These are phyloP conservation scores for Rhingia campestris DNA, from an alignment of 2,888 invertebrate genomes.

Conservation along the genomic window DNA sequence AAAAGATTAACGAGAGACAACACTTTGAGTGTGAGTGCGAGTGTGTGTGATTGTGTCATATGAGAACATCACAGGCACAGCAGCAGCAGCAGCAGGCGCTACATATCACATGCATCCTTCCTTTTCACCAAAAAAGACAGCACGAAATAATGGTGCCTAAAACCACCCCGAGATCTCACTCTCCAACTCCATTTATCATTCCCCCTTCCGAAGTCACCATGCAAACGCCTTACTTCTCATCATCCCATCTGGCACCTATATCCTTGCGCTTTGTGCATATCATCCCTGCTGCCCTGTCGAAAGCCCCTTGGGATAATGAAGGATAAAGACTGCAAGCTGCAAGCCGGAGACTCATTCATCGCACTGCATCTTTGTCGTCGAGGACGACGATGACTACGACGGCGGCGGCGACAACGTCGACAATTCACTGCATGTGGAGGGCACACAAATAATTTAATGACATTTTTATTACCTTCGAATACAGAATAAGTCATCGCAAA, in stretches of 20 bases:
- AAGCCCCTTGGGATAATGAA: constrained; percentile 63
- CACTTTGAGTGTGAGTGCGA: constrained; percentile 17
- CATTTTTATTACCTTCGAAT: constrained; percentile 73
- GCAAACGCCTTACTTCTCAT: constrained; percentile 58
- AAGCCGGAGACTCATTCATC: constrained; percentile 64
- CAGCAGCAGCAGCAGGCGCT: constrained; percentile 33
- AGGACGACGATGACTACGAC: constrained; percentile 24
- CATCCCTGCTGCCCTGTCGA: constrained; percentile 53
- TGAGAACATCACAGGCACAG: constrained; percentile 5
- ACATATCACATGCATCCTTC: constrained; percentile 60
- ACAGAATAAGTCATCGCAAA: constrained; percentile 72
- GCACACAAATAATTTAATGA: constrained; percentile 72
- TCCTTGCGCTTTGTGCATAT: constrained; percentile 47
- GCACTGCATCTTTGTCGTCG: constrained; percentile 66
- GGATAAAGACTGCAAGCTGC: constrained; percentile 73
- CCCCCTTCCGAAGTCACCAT: constrained; percentile 45
- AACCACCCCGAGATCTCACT: constrained; percentile 40
- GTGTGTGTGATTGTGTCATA: constrained; percentile 23
- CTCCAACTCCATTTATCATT: constrained; percentile 67
- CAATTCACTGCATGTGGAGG: constrained; percentile 69
- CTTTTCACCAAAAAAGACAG: constrained; percentile 61
- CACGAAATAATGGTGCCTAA: constrained; percentile 54
- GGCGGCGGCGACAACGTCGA: constrained; percentile 54
- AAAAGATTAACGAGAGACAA: constrained; percentile 72
- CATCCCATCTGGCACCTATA: constrained; percentile 66